Evolutionary conservation across 2,888 invertebrate species (phyloP), one percentile per base, ranked within the genome.

Genomic region (Gymnocheta viridis): DNA sequence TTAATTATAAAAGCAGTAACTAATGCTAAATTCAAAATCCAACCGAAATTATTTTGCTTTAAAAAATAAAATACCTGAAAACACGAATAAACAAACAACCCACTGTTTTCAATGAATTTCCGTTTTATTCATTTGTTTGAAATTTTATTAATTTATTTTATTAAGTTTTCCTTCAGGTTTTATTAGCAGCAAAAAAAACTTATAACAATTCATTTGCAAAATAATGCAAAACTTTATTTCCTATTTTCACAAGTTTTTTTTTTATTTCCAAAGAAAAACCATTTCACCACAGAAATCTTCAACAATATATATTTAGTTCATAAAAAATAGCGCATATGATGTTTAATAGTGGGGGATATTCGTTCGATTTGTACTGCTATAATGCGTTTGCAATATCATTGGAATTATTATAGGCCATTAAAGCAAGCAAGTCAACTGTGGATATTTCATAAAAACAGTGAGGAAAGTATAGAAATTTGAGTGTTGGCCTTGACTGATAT

Each of bases 281-380:
- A 51, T 58, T 19, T 24, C 58, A 10, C 74, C 69, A 2, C 19
- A 17, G 0, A n/a, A 6, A 32, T 82, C 72, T 7, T 47, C 22
- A 4, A 41, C 6, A 22, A 77, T 66, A 66, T 66, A 66, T 82
- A 60, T 69, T 69, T 81, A 14, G 74, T 74, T 67, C 74, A 74
- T 6, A 81, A 32, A n/a, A n/a, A n/a, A n/a, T n/a, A 67, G 6
- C n/a, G 19, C 19, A 74, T 32, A 2, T 41, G 54, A 62, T 82
- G 9, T 66, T 29, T 62, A 14, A 56, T n/a, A 76, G 69, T 47
- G 1, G 49, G 7, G 0, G 22, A 4, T 4, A 70, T 64, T n/a
- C n/a, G 19, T 12, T 22, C 24, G 12, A 76, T 22, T 35, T 62
- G 62, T 10, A 74, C 51, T 0, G 74, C 74, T 10, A 76, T 29